A percentile compares a stretch with the other conserved stretches of the same genome.
Evolutionary conservation across 2,797 vertebrate genomes (phyloP).

Genomic region (Pseudochirops cupreus): DNA sequence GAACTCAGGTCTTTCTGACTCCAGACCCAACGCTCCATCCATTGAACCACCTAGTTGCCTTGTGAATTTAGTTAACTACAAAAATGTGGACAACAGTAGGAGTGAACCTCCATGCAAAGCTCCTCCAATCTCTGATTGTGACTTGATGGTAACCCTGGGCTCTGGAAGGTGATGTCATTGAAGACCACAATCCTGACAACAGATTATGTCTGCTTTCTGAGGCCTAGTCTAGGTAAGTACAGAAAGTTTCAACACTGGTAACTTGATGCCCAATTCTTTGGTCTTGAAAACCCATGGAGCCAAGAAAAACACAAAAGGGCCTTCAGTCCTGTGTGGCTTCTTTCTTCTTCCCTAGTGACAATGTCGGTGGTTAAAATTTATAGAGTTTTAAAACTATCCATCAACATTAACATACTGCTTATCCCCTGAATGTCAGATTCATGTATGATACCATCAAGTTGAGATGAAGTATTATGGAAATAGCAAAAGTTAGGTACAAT

Average conservation of each 20-base stretch:
- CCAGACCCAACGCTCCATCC: not conserved
- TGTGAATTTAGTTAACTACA: not conserved
- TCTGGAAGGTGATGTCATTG: no score
- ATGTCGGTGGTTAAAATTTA: not conserved
- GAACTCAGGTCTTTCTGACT: not conserved
- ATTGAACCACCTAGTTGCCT: not conserved
- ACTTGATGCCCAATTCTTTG: not conserved
- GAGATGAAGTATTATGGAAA: not conserved
- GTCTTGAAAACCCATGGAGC: not conserved
- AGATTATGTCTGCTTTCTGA: not conserved
- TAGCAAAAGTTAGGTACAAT: conserved; percentile 3
- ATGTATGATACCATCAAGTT: not conserved
- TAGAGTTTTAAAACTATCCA: not conserved
- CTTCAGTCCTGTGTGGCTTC: not conserved
- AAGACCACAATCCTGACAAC: not conserved
- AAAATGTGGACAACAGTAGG: not conserved
- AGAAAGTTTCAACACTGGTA: not conserved
- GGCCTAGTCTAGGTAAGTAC: not conserved
- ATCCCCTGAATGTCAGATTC: not conserved
- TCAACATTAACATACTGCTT: not conserved
- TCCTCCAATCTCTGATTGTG: not conserved
- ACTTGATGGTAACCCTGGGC: not conserved
- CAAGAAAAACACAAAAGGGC: not conserved
- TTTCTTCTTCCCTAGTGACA: not conserved
- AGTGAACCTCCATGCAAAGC: not conserved